Percentiles rank a stretch among this genome's conserved stretches.
phyloP scores from a whole-genome alignment of 2,888 invertebrate genomes.

The Protonemura montana region DNA sequence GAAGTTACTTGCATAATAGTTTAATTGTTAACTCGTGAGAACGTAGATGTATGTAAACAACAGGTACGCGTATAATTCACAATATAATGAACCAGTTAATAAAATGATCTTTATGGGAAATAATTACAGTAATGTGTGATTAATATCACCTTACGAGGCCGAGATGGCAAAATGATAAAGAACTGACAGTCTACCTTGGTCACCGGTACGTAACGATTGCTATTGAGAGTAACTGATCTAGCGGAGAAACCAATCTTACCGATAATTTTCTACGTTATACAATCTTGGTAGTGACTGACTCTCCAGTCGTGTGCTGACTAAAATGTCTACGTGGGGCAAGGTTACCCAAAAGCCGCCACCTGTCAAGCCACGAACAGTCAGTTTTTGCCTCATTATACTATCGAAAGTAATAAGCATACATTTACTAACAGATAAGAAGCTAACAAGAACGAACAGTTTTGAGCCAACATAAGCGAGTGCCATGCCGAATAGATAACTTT shows the following conservation, averaged over 20 bases:
- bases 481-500: not conserved
- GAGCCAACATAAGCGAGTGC: not conserved
- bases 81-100: not conserved
- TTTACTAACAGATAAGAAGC: not conserved
- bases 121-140: not conserved
- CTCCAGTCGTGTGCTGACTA: not conserved
- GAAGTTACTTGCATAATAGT: not conserved
- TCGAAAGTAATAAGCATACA: not conserved
- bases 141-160: not conserved
- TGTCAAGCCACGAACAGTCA: not conserved
- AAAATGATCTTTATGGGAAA: not conserved
- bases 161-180: not conserved
- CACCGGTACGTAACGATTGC: not conserved
- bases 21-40: not conserved
- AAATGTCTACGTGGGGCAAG: not conserved
- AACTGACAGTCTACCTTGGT: not conserved
- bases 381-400: conserved; percentile 12
- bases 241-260: not conserved
- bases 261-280: not conserved
- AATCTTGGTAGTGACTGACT: not conserved
- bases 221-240: not conserved
- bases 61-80: not conserved
- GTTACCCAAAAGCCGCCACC: conserved; percentile 5
- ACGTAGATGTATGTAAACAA: not conserved
- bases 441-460: not conserved